These are phyloP conservation scores for Bedellia somnulentella DNA, from an alignment of 2,888 invertebrate species.

Conservation along the genomic window DNA sequence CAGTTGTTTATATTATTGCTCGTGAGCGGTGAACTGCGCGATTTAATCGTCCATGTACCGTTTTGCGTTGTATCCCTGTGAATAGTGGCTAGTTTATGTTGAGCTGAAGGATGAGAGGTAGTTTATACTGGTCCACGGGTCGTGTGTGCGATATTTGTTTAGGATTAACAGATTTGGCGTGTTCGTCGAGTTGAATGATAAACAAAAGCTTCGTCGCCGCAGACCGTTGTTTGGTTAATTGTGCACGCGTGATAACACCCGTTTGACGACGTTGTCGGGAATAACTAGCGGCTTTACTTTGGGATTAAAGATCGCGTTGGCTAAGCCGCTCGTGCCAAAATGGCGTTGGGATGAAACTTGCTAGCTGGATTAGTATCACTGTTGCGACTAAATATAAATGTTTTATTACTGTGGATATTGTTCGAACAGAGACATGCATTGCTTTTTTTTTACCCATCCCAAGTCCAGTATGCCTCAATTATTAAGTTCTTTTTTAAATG, in stretches of 20 bases:
- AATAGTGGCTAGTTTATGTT: slow-evolving; percentile 23
- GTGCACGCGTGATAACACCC: slow-evolving; percentile 43
- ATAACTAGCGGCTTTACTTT: slow-evolving; percentile 12
- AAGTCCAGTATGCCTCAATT: too few relatives aligned
- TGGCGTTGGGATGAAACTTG: neutral
- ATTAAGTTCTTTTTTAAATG: too few relatives aligned
- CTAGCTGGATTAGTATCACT: too few relatives aligned
- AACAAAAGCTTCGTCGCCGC: slow-evolving; percentile 43
- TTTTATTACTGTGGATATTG: too few relatives aligned
- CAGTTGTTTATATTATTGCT: slow-evolving; percentile 57
- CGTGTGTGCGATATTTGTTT: slow-evolving; percentile 39
- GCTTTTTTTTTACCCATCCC: too few relatives aligned
- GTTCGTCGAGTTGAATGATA: slow-evolving; percentile 39
- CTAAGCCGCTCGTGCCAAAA: neutral
- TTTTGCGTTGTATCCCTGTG: slow-evolving; percentile 41
- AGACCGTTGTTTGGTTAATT: slow-evolving; percentile 52
- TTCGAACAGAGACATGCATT: too few relatives aligned
- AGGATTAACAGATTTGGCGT: slow-evolving; percentile 52
- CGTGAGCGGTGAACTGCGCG: slow-evolving; percentile 34
- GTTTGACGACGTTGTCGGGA: slow-evolving; percentile 18
- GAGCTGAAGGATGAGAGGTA: slow-evolving; percentile 19
- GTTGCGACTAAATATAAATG: too few relatives aligned
- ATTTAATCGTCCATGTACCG: slow-evolving; percentile 52
- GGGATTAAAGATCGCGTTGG: neutral
- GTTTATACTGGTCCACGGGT: slow-evolving; percentile 20